phyloP scores from a whole-genome alignment of 2,113 vertebrate species.

The Callionymus lyra region DNA sequence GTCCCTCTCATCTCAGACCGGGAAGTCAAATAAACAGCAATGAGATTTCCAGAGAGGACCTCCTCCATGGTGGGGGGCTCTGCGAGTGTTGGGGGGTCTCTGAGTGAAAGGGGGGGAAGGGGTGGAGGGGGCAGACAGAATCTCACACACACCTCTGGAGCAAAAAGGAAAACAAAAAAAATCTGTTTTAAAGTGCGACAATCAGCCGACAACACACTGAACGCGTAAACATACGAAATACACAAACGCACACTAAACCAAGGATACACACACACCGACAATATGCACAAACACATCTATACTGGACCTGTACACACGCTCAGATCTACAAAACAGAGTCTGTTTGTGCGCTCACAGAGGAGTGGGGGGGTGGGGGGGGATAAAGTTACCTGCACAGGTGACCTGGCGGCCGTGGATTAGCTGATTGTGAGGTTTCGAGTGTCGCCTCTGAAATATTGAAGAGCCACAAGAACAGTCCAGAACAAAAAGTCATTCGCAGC shows the following conservation, averaged over 20 bases:
- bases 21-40: slow-evolving; percentile 75
- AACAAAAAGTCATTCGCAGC: slow-evolving; percentile 64
- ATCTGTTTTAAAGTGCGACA: slow-evolving; percentile 25
- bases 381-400: slow-evolving; percentile 76
- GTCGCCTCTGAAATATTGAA: slow-evolving; percentile 75
- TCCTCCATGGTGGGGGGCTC: slow-evolving; percentile 62
- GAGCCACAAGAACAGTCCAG: slow-evolving; percentile 68
- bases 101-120: too few relatives aligned
- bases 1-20: slow-evolving; percentile 64
- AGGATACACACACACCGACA: too few relatives aligned
- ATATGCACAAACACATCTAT: too few relatives aligned
- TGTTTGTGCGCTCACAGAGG: slow-evolving; percentile 62
- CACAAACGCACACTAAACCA: too few relatives aligned
- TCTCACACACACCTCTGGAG: too few relatives aligned
- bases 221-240: too few relatives aligned
- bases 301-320: slow-evolving; percentile 31
- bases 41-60: slow-evolving; percentile 69
- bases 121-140: too few relatives aligned
- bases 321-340: slow-evolving; percentile 59
- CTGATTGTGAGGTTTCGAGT: slow-evolving; percentile 76
- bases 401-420: slow-evolving; percentile 74
- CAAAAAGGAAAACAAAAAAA: too few relatives aligned
- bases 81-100: too few relatives aligned
- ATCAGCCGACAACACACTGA: slow-evolving; percentile 55
- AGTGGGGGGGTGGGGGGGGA: slow-evolving; percentile 58